Percentiles rank a stretch among this genome's conserved stretches.
phyloP scores from a whole-genome alignment of 2,113 vertebrate genomes.

The Pollachius pollachius region DNA sequence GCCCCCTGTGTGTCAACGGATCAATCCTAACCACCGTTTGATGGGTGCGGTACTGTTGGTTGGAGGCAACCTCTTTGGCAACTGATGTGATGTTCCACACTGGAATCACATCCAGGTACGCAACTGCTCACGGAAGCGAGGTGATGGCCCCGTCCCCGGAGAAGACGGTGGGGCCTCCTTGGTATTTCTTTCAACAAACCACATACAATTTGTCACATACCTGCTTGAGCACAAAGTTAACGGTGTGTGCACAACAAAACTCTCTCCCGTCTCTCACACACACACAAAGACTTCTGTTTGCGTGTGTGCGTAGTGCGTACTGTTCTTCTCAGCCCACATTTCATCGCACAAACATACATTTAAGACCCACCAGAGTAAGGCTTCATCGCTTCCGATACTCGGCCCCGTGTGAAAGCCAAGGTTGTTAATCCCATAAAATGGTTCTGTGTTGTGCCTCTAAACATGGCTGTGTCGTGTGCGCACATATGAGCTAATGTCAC shows the following conservation, averaged over 20 bases:
- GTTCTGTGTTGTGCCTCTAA: not conserved
- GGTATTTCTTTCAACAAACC: not conserved
- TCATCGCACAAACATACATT: not conserved
- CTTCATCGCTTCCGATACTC: not conserved
- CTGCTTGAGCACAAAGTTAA: not conserved
- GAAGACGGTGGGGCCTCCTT: not conserved
- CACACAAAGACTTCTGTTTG: constrained; percentile 21
- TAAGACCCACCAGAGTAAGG: not conserved
- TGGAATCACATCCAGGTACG: not conserved
- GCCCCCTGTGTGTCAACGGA: constrained; percentile 39
- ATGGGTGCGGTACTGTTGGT: not conserved
- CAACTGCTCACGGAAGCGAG: not conserved
- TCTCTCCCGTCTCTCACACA: not conserved
- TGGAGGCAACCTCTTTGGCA: not conserved
- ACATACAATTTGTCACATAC: not conserved
- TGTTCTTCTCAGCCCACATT: not conserved
- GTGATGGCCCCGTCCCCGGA: not conserved
- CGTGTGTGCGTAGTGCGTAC: constrained; percentile 10
- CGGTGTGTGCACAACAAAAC: not conserved
- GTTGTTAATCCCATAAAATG: not conserved
- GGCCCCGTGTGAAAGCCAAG: not conserved
- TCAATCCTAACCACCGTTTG: constrained; percentile 14
- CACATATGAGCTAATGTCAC: constrained; percentile 38
- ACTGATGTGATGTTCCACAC: not conserved
- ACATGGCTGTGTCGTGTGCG: not conserved